Conservation (phyloP, 2,797 vertebrate species). For the Antrozous pallidus region DNA sequence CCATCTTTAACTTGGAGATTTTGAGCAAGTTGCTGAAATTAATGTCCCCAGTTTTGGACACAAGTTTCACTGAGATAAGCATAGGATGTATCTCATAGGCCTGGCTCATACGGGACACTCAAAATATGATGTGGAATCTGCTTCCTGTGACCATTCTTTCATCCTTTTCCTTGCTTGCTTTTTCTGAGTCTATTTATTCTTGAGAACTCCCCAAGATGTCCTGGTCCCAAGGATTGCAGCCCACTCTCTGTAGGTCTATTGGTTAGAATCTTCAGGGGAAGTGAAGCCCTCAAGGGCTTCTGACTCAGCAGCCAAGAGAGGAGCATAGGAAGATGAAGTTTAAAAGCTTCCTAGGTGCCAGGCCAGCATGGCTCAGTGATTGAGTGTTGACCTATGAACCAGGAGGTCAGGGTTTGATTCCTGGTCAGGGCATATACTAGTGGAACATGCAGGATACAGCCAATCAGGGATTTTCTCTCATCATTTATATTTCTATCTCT, state of each 20-base stretch:
- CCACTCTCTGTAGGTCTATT: not conserved
- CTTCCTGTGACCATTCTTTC: not conserved
- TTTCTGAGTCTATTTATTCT: not conserved
- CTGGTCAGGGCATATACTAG: no score
- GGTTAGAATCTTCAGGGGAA: not conserved
- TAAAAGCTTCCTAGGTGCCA: not conserved
- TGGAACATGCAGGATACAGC: no score
- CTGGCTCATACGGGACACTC: not conserved
- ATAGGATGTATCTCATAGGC: not conserved
- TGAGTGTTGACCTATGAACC: no score
- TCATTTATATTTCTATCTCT: no score
- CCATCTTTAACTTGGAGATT: not conserved
- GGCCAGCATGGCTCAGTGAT: no score
- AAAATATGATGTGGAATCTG: not conserved
- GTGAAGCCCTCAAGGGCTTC: not conserved
- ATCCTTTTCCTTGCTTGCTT: not conserved
- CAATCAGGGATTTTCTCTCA: no score
- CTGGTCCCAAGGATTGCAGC: not conserved
- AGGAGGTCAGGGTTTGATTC: no score
- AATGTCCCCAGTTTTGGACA: not conserved
- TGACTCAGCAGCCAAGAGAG: not conserved
- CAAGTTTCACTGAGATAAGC: not conserved
- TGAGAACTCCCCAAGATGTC: not conserved
- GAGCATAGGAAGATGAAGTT: not conserved
- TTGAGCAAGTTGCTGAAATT: not conserved